phyloP scores from a whole-genome alignment of 1,140 invertebrate genomes.

The Pseudomyrmex sp. region DNA sequence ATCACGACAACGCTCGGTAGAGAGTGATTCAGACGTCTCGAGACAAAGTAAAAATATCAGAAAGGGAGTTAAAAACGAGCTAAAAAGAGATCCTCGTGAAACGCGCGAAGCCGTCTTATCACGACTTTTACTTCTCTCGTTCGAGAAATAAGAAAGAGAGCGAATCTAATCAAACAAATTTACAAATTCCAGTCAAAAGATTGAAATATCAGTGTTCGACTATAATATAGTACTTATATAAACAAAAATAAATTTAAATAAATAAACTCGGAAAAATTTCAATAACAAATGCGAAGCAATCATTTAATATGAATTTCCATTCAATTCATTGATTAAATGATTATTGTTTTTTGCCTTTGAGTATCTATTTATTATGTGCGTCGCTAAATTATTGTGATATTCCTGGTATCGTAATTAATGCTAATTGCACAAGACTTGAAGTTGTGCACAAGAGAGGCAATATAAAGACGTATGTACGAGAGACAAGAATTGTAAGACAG shows the following conservation, averaged over 20 bases:
- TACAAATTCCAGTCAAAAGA: no score
- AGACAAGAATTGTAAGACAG: not conserved
- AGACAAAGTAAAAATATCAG: conserved; percentile 36
- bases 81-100: not conserved
- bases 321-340: no score
- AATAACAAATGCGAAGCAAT: no score
- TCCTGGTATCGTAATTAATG: not conserved
- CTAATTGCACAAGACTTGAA: not conserved
- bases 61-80: conserved; percentile 1
- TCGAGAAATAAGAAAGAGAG: no score
- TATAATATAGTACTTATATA: no score
- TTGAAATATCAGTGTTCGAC: no score
- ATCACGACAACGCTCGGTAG: conserved; percentile 1
- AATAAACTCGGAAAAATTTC: no score
- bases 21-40: conserved; percentile 37
- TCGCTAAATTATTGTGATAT: not conserved
- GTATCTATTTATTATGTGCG: no score
- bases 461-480: not conserved
- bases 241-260: no score
- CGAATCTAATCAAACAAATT: no score
- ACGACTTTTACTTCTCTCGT: conserved; percentile 17
- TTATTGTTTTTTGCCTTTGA: no score
- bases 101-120: not conserved
- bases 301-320: no score
- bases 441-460: not conserved